Evolutionary conservation across 2,888 invertebrate species (phyloP), one percentile per base, ranked within the genome.

Genomic region (Diplolepis rosae): DNA sequence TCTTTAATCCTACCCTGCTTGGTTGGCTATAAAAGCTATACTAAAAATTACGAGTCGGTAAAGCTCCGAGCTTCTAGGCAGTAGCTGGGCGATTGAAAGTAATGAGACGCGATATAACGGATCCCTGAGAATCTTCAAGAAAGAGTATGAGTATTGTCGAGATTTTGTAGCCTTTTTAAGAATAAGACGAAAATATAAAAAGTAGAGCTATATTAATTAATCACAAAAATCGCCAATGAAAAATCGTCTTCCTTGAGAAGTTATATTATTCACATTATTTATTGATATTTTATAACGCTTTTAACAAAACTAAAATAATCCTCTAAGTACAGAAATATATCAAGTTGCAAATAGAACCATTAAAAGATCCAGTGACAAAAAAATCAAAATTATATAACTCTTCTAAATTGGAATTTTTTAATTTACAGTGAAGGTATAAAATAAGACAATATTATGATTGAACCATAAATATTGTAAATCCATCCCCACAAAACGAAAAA

Each of bases 1-100:
- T 88, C 88, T 88, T 87, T 88, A 88, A 88, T 88, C 85, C 85
- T 76, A 74, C 80, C 77, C 79, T 77, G 70, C 78, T 75, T 68
- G 73, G 71, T 45, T 66, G 66, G 75, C 77, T 77, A 81, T 83
- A 79, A 78, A 79, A 79, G 77, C 79, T 80, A 73, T 81, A 81
- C 82, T 82, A 83, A 86, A 85, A 86, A 85, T 86, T 83, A 84
- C 68, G 72, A 74, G 71, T 54, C 74, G 52, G 54, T 56, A 18
- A 35, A 65, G 72, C 77, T 74, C 73, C 71, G 70, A 65, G 68
- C 61, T 68, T 52, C 61, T 61, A 72, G 75, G 68, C 73, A 69
- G 65, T 68, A 27, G 51, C 56, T 70, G 79, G 75, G 78, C 85
- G 87, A 87, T 87, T 87, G 87, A 87, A 87, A 87, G 85, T 87